These are phyloP conservation scores for Drosophila tropicalis DNA, from an alignment of 1,140 invertebrate species.

Conservation along the genomic window DNA sequence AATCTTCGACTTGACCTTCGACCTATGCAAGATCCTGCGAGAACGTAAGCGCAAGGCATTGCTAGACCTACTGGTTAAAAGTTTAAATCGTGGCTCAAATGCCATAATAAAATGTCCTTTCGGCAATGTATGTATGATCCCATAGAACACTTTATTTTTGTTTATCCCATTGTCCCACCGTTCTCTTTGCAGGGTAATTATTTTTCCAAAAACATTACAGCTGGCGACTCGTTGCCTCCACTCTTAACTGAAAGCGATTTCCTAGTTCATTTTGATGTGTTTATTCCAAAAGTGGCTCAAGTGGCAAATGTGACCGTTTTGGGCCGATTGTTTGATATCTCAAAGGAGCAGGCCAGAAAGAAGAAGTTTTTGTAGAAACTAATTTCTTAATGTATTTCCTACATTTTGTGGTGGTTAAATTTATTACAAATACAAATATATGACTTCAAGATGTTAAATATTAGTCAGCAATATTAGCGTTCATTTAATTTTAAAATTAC, in stretches of 20 bases:
- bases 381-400: not conserved
- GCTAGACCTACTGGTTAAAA: conserved; percentile 44
- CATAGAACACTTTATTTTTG: not conserved
- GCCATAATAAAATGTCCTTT: conserved; percentile 43
- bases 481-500: too few species aligned
- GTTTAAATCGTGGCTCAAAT: conserved; percentile 28
- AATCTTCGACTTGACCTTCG: conserved; percentile 56
- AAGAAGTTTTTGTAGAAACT: conserved; percentile 46
- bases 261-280: conserved; percentile 38
- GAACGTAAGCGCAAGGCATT: conserved; percentile 49
- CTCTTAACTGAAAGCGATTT: conserved; percentile 52
- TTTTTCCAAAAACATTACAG: conserved; percentile 42
- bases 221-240: conserved; percentile 44
- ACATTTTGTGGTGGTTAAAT: too few species aligned
- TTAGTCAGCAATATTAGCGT: too few species aligned
- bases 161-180: not conserved
- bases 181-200: conserved; percentile 30
- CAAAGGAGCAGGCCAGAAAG: conserved; percentile 42
- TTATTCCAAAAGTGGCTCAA: conserved; percentile 37
- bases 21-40: conserved; percentile 53
- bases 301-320: conserved; percentile 43
- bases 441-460: too few species aligned
- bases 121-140: conserved; percentile 23
- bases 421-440: too few species aligned
- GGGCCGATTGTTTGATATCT: conserved; percentile 39